Percentiles rank a stretch among this genome's conserved stretches.
Evolutionary conservation across 2,888 invertebrate species (phyloP).

Genomic region (Ypsolopha sequella): DNA sequence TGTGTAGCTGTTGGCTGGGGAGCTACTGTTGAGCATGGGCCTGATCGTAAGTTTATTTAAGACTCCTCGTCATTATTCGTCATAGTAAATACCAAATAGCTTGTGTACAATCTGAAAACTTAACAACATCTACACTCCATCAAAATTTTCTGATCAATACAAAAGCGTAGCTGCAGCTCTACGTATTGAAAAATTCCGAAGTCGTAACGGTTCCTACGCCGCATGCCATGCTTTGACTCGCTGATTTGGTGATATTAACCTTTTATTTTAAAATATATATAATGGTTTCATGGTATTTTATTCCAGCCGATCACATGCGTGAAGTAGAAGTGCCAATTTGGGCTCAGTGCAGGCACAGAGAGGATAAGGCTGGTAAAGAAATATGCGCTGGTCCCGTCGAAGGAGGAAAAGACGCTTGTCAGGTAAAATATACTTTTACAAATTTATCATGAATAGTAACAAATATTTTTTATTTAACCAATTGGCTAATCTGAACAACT

Average conservation of each 20-base stretch:
- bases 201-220: too few species aligned
- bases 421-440: slow-evolving; percentile 35
- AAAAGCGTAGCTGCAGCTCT: too few species aligned
- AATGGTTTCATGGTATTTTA: too few species aligned
- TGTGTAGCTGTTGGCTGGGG: slow-evolving; percentile 91
- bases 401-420: slow-evolving; percentile 88
- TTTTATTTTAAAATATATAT: slow-evolving; percentile 1
- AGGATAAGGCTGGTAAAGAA: slow-evolving; percentile 75
- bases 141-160: too few species aligned
- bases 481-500: not conserved
- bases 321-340: slow-evolving; percentile 85
- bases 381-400: slow-evolving; percentile 82
- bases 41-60: slow-evolving; percentile 75
- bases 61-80: too few species aligned
- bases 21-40: slow-evolving; percentile 79
- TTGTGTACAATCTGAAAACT: too few species aligned
- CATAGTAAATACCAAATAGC: too few species aligned
- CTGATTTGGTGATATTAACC: too few species aligned
- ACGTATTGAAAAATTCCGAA: too few species aligned
- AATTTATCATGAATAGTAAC: not conserved
- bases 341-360: slow-evolving; percentile 72
- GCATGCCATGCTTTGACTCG: too few species aligned
- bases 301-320: slow-evolving; percentile 81
- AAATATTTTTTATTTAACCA: too few species aligned
- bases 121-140: too few species aligned